Evolutionary conservation across 1,140 invertebrate genomes (phyloP).

Genomic region (Fopius arisanus): DNA sequence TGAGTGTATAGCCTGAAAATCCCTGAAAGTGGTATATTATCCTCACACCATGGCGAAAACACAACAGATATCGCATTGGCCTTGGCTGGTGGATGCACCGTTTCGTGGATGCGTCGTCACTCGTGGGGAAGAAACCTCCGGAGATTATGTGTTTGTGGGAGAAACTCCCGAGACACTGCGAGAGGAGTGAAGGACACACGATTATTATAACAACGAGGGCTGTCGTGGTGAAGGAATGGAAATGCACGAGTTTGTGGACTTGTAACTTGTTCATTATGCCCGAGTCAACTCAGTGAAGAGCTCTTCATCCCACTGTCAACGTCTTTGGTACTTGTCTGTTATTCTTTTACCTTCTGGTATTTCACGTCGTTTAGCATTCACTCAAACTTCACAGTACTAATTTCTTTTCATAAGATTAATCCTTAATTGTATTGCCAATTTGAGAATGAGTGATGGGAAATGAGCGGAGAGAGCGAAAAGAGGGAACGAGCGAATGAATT

Average conservation of each 20-base stretch:
- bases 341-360: not conserved
- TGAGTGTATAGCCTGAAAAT: not conserved
- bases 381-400: too few relatives aligned
- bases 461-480: too few relatives aligned
- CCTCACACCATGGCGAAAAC: not conserved
- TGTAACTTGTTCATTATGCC: slow-evolving; percentile 35
- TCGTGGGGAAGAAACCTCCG: slow-evolving; percentile 28
- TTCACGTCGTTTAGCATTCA: not conserved
- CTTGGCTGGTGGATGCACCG: not conserved
- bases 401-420: too few relatives aligned
- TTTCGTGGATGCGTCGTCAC: not conserved
- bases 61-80: slow-evolving; percentile 2
- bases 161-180: slow-evolving; percentile 41
- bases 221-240: not conserved
- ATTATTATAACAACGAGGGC: slow-evolving; percentile 30
- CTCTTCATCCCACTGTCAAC: not conserved
- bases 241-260: slow-evolving; percentile 1
- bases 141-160: slow-evolving; percentile 24
- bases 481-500: not conserved
- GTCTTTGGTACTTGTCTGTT: slow-evolving; percentile 4
- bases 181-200: slow-evolving; percentile 31
- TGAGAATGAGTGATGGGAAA: too few relatives aligned
- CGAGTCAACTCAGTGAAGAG: slow-evolving; percentile 26
- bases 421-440: too few relatives aligned
- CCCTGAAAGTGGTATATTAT: slow-evolving; percentile 3